These are phyloP conservation scores for Amphiduros pacificus DNA, from an alignment of 2,888 invertebrate genomes.

Conservation along the genomic window DNA sequence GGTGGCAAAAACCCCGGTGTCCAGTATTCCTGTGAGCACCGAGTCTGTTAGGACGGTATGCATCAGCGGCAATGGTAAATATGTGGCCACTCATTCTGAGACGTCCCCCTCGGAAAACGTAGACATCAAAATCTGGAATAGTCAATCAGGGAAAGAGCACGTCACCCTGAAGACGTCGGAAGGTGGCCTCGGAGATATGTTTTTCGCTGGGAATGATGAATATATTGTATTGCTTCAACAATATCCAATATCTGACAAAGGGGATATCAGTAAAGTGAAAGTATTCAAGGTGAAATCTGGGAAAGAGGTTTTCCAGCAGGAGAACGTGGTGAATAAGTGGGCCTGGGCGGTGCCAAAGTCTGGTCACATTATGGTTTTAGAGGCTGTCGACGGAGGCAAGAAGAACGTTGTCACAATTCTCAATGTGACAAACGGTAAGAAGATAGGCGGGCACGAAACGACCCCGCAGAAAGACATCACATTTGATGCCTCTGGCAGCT, in stretches of 20 bases:
- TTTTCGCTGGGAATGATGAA: conserved; percentile 12
- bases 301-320: no score
- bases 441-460: not conserved
- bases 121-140: conserved; percentile 7
- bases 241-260: no score
- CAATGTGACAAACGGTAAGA: not conserved
- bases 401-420: no score
- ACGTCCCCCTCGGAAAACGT: conserved; percentile 11
- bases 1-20: conserved; percentile 22
- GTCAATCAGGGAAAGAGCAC: not conserved
- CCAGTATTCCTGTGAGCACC: conserved; percentile 28
- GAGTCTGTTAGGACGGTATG: conserved; percentile 31
- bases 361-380: no score
- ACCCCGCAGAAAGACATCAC: not conserved
- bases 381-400: no score
- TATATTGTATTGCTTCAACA: no score
- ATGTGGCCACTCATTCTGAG: conserved; percentile 24
- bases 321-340: no score
- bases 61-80: conserved; percentile 11
- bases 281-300: no score
- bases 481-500: not conserved
- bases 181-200: conserved; percentile 10
- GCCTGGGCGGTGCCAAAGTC: no score
- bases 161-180: not conserved
- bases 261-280: no score